Evolutionary conservation across 1,140 invertebrate genomes (phyloP), one percentile per base, ranked within the genome.

Genomic region (Lepidostoma basale): DNA sequence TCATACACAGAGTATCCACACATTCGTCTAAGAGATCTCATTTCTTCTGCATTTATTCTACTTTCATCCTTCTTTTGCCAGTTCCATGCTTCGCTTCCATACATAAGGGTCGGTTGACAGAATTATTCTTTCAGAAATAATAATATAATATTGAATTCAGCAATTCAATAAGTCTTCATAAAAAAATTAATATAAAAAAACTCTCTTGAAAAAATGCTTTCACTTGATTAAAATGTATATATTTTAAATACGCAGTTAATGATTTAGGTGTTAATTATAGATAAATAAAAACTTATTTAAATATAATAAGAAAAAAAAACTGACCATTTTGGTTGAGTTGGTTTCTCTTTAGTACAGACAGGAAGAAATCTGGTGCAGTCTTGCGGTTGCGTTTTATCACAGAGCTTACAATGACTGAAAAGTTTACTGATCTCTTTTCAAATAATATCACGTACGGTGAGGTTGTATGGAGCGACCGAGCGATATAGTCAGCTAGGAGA

Each of bases 401-500:
- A 60, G 56, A 42, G 36, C 36, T 26, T 26, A 40, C 12, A 23
- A 60, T 60, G 56, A 54, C 0, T 54, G 22, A 54, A 54, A 47
- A 22, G 10, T 3, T 26, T 30, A 28, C 3, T 28, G n/a, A 47
- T 9, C 16, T 47, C 16, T 18, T 16, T 18, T 18, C 44, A 47
- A 47, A 47, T n/a, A n/a, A n/a, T 14, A 4, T 8, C 45, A 18
- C 45, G 45, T 9, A 22, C 12, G 10, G 6, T 8, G 20, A 8
- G 23, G 22, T 12, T n/a, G 5, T 47, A 23, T 12, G 45, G 54
- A 59, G 16, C 18, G 56, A 60, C 56, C 36, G 20, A 40, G 56
- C 56, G 56, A 42, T 25, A 23, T 10, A 60, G 56, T 25, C 56
- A 60, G 56, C 22, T 42, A 60, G 56, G 56, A 60, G 56, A 60